Conservation (phyloP, 1,140 invertebrate genomes). For the Microplitis mediator region DNA sequence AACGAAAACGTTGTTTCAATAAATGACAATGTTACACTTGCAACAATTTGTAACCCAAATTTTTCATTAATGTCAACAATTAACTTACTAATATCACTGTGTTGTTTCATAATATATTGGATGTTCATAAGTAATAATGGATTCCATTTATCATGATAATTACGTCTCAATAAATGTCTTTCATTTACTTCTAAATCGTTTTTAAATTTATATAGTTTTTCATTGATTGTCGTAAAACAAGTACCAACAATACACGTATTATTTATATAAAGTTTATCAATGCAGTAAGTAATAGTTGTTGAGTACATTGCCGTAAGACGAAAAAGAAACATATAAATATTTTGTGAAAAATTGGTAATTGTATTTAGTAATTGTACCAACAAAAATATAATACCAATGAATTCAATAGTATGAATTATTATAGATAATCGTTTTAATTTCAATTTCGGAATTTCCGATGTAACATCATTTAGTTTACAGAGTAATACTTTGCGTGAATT, state of each 20-base stretch:
- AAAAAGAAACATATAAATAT: background rate
- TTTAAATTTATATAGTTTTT: constrained; percentile 37
- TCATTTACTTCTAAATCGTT: constrained; percentile 33
- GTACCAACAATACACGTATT: constrained; percentile 42
- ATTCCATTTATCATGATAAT: constrained; percentile 44
- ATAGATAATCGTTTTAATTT: constrained; percentile 37
- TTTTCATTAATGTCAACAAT: constrained; percentile 43
- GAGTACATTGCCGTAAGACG: constrained; percentile 33
- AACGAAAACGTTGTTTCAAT: constrained; percentile 49
- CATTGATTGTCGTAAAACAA: constrained; percentile 46
- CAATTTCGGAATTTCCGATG: constrained; percentile 38
- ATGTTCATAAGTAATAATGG: constrained; percentile 45
- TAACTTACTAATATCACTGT: constrained; percentile 47
- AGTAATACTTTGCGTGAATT: background rate
- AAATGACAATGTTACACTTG: constrained; percentile 46
- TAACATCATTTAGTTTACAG: constrained; percentile 23
- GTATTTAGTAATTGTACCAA: constrained; percentile 30
- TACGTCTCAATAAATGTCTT: constrained; percentile 40
- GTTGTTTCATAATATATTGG: constrained; percentile 43
- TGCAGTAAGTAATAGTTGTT: constrained; percentile 35
- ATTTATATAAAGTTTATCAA: constrained; percentile 50
- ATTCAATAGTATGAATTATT: constrained; percentile 46
- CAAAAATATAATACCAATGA: constrained; percentile 42
- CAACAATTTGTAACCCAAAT: constrained; percentile 44
- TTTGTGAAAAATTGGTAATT: background rate